A percentile compares a stretch with the other conserved stretches of the same genome.
Conservation (phyloP, 2,888 invertebrate genomes). For the Trichacis sp. region DNA sequence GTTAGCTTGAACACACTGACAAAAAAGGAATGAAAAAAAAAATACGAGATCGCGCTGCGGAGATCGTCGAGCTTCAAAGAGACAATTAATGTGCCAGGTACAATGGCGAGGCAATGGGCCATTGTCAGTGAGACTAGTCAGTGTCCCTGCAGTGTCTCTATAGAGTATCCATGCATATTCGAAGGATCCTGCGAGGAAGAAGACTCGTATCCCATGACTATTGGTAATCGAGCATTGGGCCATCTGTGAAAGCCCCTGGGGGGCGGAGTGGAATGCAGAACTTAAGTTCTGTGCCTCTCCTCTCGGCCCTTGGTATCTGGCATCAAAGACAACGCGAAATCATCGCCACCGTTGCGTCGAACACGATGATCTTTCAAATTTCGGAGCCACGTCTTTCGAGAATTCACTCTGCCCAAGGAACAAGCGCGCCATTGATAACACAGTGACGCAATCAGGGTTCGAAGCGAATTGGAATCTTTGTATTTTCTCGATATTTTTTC, state of each 20-base stretch:
- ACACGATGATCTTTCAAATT: conserved; percentile 32
- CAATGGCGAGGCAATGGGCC: conserved; percentile 59
- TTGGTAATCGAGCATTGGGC: conserved; percentile 38
- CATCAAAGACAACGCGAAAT: conserved; percentile 55
- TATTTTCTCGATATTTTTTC: too few relatives aligned
- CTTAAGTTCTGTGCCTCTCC: conserved; percentile 43
- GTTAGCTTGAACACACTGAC: too few relatives aligned
- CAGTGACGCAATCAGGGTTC: neutral
- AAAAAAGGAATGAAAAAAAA: too few relatives aligned
- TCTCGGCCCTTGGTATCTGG: conserved; percentile 30
- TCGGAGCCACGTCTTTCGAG: conserved; percentile 14
- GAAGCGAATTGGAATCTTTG: too few relatives aligned
- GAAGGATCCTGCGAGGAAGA: conserved; percentile 24
- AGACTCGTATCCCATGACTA: conserved; percentile 36
- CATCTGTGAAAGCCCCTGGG: conserved; percentile 36
- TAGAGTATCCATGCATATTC: conserved; percentile 36
- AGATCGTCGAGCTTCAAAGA: conserved; percentile 63
- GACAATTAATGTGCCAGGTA: conserved; percentile 46
- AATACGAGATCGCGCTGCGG: too few relatives aligned
- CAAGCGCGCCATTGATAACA: neutral
- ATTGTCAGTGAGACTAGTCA: conserved; percentile 58
- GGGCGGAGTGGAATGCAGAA: conserved; percentile 46
- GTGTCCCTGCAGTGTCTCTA: conserved; percentile 60
- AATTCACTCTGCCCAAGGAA: neutral
- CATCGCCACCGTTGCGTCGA: conserved; percentile 44